These are phyloP conservation scores for Tyria jacobaeae DNA, from an alignment of 2,888 invertebrate genomes.

Conservation along the genomic window DNA sequence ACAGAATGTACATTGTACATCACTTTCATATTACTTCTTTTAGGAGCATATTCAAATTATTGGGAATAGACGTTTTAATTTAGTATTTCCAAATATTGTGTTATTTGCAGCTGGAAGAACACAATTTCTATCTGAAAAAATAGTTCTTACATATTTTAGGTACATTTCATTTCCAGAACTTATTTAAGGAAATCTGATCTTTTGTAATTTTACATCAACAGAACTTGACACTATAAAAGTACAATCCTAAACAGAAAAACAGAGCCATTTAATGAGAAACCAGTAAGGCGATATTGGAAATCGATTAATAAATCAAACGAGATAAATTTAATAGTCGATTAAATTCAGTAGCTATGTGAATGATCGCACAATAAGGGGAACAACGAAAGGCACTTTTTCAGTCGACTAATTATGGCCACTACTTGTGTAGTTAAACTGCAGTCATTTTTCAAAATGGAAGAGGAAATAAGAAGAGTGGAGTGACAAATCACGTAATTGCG, in stretches of 20 bases:
- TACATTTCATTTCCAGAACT: not conserved
- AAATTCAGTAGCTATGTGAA: constrained; percentile 64
- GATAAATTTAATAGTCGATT: constrained; percentile 57
- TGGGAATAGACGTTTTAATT: constrained; percentile 2
- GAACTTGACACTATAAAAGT: constrained; percentile 16
- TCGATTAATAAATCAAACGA: constrained; percentile 43
- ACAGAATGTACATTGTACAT: constrained; percentile 26
- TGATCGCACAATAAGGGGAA: constrained; percentile 68
- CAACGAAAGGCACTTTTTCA: constrained; percentile 80
- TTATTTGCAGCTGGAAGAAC: not conserved
- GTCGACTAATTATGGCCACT: constrained; percentile 74
- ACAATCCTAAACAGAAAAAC: constrained; percentile 28
- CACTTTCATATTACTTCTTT: constrained; percentile 33
- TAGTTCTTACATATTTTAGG: not conserved
- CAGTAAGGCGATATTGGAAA: constrained; percentile 36
- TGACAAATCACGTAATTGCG: constrained; percentile 86
- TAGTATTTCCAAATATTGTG: not conserved
- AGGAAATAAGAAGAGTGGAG: constrained; percentile 67
- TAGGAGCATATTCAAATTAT: constrained; percentile 15
- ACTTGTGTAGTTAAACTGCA: constrained; percentile 69
- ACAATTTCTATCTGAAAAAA: not conserved
- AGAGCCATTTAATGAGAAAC: constrained; percentile 23
- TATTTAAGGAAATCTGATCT: not conserved
- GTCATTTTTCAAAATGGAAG: constrained; percentile 76
- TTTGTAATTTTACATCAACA: not conserved